These are phyloP conservation scores for Nothoprocta perdicaria DNA, from an alignment of 2,113 vertebrate genomes.

Conservation along the genomic window DNA sequence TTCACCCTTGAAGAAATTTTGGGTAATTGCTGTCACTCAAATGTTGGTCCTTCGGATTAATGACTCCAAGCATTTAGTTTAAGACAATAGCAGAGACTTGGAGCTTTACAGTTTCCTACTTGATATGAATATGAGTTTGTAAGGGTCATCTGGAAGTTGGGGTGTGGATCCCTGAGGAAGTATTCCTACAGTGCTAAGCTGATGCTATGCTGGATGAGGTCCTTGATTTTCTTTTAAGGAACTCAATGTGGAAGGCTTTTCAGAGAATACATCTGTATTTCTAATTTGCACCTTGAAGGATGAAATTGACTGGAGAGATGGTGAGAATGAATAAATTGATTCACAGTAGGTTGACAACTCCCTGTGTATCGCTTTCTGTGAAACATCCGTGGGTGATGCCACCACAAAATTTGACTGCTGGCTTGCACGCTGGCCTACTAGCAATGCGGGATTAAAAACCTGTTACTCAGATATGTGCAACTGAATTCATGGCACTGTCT, in stretches of 20 bases:
- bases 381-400: conserved; percentile 68
- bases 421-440: conserved; percentile 34
- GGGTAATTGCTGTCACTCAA: not conserved
- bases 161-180: not conserved
- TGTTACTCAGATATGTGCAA: conserved; percentile 8
- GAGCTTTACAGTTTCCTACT: not conserved
- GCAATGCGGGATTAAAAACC: conserved; percentile 45
- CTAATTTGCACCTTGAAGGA: conserved; percentile 69
- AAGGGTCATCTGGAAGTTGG: not conserved
- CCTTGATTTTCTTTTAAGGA: conserved; percentile 21
- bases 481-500: not conserved
- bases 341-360: conserved; percentile 64
- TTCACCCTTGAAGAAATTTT: not conserved
- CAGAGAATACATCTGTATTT: conserved; percentile 61
- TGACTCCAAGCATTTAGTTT: not conserved
- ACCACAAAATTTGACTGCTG: conserved; percentile 62
- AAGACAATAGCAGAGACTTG: not conserved
- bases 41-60: not conserved
- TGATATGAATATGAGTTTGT: not conserved
- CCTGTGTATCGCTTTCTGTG: conserved; percentile 51
- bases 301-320: conserved; percentile 59
- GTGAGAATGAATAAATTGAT: conserved; percentile 73
- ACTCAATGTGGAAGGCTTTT: conserved; percentile 24
- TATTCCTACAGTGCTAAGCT: conserved; percentile 25
- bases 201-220: not conserved